phyloP scores from a whole-genome alignment of 2,888 invertebrate genomes.

The Lepidocyrtinus sp. region DNA sequence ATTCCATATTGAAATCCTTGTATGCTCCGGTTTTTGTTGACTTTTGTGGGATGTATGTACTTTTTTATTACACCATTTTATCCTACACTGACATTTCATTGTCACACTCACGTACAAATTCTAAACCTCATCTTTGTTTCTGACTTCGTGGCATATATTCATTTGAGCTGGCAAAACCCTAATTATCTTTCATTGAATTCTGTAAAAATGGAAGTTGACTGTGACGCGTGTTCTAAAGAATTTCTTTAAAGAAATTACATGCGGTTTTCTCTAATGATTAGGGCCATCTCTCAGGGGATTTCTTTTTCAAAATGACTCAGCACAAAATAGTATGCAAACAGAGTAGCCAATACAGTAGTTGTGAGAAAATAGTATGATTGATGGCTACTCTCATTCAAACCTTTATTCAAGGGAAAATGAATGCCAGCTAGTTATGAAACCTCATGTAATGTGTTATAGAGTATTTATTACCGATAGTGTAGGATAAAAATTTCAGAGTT shows the following conservation, averaged over 20 bases:
- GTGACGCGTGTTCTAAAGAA: background rate
- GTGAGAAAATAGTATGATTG: no score
- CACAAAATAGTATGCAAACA: no score
- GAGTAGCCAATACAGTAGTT: no score
- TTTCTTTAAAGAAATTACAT: no score
- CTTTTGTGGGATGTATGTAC: background rate
- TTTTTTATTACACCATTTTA: slow-evolving; percentile 11
- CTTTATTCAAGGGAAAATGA: no score
- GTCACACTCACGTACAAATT: slow-evolving; percentile 4
- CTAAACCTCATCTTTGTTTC: slow-evolving; percentile 14
- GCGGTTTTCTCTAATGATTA: slow-evolving; percentile 3
- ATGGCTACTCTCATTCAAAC: no score
- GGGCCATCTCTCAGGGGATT: background rate
- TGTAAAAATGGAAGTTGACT: background rate
- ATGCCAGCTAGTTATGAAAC: no score
- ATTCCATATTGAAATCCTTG: background rate
- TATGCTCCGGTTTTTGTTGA: background rate
- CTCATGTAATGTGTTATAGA: no score
- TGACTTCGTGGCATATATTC: background rate
- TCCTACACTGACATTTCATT: slow-evolving; percentile 10
- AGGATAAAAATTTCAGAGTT: no score
- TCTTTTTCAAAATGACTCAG: background rate
- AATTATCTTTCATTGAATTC: slow-evolving; percentile 7
- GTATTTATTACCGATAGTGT: no score
- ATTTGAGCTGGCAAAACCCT: background rate